Evolutionary conservation across 2,113 vertebrate species (phyloP), one percentile per base, ranked within the genome.

Genomic region (Poeciliopsis occidentalis): DNA sequence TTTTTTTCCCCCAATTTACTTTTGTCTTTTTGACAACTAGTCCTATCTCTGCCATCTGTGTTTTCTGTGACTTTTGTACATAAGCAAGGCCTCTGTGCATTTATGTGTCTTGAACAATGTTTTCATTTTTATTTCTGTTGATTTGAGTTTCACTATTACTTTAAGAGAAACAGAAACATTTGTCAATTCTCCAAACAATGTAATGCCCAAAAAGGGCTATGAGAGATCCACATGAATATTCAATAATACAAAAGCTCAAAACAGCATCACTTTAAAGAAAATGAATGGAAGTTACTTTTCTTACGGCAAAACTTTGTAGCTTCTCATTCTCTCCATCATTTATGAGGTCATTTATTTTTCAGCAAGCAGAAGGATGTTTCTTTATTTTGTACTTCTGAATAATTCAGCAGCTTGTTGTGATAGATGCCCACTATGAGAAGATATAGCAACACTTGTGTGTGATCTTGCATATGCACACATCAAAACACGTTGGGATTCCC

Each of bases 321-420:
- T 82, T 13, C 26, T 69, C 75, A 13, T 86, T 44, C 41, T 72
- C 8, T 93, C 78, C 66, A 89, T 91, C 84, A 91, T 92, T 87
- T 74, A 91, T 86, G 11, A 78, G 57, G 29, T 69, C 71, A 51
- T 87, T 91, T 88, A 86, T 87, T 87, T 83, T 90, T 81, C 71
- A 75, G 79, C 83, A 87, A 83, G 81, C 68, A 39, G 77, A 63
- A 76, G 66, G 84, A 88, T 89, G 84, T 80, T 79, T 78, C 70
- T 88, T 91, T 88, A 86, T 89, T 92, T 93, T 93, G 91, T 89
- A 79, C 65, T 34, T 17, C 62, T 93, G 71, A 89, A 93, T 93
- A 83, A 93, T 94, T 91, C 79, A 92, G 71, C 30, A 37, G 63
- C 83, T 83, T 77, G 85, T 79, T 78, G 85, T 84, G 85, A 81